Evolutionary conservation across 2,888 invertebrate species (phyloP).

Genomic region (Nemurella pictetii): DNA sequence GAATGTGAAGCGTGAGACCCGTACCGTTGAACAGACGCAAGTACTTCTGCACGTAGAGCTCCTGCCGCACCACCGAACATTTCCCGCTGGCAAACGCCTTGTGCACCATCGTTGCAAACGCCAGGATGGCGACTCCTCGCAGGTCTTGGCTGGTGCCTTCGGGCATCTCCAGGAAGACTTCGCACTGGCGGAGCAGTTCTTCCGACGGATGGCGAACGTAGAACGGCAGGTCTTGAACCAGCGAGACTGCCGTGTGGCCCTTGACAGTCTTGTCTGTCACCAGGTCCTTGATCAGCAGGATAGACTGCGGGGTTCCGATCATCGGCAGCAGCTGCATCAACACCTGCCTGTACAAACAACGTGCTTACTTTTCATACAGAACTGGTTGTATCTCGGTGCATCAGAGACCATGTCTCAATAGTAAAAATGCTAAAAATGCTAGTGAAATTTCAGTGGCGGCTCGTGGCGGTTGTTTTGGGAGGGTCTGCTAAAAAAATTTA

Average conservation of each 20-base stretch:
- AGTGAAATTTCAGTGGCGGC: too few relatives aligned
- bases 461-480: too few relatives aligned
- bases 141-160: conserved; percentile 54
- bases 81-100: conserved; percentile 58
- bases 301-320: conserved; percentile 67
- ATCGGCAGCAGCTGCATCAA: conserved; percentile 73
- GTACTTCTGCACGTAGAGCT: conserved; percentile 70
- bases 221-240: conserved; percentile 70
- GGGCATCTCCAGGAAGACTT: conserved; percentile 48
- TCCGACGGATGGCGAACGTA: conserved; percentile 64
- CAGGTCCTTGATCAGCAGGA: conserved; percentile 65
- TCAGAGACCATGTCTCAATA: too few relatives aligned
- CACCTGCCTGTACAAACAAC: conserved; percentile 62
- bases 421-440: too few relatives aligned
- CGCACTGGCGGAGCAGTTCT: conserved; percentile 49
- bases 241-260: conserved; percentile 65
- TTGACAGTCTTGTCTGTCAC: conserved; percentile 62
- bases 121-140: conserved; percentile 67
- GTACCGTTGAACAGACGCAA: conserved; percentile 71
- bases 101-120: conserved; percentile 69
- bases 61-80: conserved; percentile 66
- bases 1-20: too few relatives aligned
- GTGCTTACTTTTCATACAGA: too few relatives aligned
- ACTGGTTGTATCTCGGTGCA: too few relatives aligned
- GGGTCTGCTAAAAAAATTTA: too few relatives aligned